Conservation (phyloP, 2,113 vertebrate species). For the Micronisus gabar region DNA sequence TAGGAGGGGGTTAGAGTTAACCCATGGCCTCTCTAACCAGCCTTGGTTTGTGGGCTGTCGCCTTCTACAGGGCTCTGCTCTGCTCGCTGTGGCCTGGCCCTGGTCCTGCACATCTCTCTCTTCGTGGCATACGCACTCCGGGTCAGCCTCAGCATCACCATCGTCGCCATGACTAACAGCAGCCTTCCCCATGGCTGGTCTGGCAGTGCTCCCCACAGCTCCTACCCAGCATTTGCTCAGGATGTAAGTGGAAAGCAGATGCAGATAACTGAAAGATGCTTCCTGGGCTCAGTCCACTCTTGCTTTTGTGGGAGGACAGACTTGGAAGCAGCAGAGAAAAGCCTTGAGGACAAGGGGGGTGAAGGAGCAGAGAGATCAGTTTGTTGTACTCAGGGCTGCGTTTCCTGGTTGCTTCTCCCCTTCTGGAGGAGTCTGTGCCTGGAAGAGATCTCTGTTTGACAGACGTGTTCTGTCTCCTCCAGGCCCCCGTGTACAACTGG, state of each 20-base stretch:
- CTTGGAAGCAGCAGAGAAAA: not conserved
- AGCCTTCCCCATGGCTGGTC: not conserved
- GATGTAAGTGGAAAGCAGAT: conserved; percentile 50
- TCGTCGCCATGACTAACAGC: conserved; percentile 82
- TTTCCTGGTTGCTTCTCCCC: not conserved
- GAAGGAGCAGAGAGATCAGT: not conserved
- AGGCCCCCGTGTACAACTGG: conserved; percentile 71
- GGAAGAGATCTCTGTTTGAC: not conserved
- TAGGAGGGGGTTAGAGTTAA: not conserved
- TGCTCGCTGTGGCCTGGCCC: conserved; percentile 75
- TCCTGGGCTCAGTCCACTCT: not conserved
- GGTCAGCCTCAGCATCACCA: conserved; percentile 83
- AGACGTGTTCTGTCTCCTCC: not conserved
- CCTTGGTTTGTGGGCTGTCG: not conserved
- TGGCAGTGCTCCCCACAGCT: conserved; percentile 38
- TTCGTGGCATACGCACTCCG: conserved; percentile 80
- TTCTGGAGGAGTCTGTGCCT: not conserved
- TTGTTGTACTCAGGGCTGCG: not conserved
- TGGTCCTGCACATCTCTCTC: conserved; percentile 84
- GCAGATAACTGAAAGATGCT: not conserved
- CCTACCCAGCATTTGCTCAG: conserved; percentile 6
- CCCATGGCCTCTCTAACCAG: not conserved
- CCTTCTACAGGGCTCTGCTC: conserved; percentile 67
- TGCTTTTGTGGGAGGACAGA: not conserved
- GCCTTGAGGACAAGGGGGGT: not conserved